Base-by-base conservation (phyloP, 2,113 vertebrate genomes). In the Toxotes chatareus region DNA sequence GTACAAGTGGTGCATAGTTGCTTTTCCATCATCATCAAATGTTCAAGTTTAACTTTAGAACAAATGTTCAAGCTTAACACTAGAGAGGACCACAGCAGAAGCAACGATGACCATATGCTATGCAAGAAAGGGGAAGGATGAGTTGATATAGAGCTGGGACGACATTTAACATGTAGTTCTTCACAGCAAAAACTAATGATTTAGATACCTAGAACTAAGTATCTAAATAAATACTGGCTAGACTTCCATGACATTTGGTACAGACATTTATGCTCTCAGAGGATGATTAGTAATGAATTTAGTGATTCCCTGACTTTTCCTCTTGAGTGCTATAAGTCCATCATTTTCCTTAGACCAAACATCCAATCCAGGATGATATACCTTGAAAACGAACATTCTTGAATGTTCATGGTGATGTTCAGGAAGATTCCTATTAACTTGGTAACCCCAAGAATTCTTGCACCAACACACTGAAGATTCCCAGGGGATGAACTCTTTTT, bases 41-140 rank as follows among this genome's bases (percentile, higher is more conserved):
- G 73, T 88, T 87, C 44, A 84, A 76, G 85, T 93, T 92, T 92
- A 94, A 93, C 89, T 94, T 92, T 90, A 90, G 91, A 91, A 68
- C 82, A 90, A 91, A 87, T 86, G 84, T 75, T 87, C 56, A 80
- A 84, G 73, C 91, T 83, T 83, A 90, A 89, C 87, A 92, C 92
- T 80, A 78, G 80, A 82, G 85, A 88, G 76, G 61, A 76, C 23
- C 46, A 61, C 23, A 68, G 67, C 60, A 70, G 51, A 16, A 84
- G 68, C 68, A 73, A 85, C 7, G 66, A 86, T 86, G 77, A 88
- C 89, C 84, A 85, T 86, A 91, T 85, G 88, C 70, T 66, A 67
- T 76, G 78, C 79, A 36, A 47, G 44, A 80, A 67, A 85, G 83
- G 59, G 72, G 64, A 80, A 59, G 78, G 55, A 70, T 76, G 14